These are phyloP conservation scores for Arbacia lixula DNA, from an alignment of 53 echinoderm and acorn worm genomes.

Conservation along the genomic window DNA sequence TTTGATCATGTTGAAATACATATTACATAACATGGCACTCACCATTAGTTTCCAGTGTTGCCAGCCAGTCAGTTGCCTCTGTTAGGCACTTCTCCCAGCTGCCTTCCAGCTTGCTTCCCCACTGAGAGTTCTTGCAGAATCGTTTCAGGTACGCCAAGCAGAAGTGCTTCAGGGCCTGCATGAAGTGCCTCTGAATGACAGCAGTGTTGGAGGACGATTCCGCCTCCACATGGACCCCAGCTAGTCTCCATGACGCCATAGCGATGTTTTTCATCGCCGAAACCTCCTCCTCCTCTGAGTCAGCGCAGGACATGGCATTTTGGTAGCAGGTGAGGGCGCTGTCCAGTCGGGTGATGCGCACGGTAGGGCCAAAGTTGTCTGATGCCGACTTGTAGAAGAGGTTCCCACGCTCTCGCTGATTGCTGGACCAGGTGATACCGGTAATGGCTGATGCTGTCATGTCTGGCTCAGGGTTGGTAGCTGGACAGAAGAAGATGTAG, in stretches of 20 bases:
- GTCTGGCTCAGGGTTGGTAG: background rate
- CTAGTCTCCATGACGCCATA: slow-evolving; percentile 52
- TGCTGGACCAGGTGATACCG: background rate
- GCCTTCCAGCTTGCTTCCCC: slow-evolving; percentile 15
- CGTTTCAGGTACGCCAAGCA: slow-evolving; percentile 6
- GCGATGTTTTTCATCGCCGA: slow-evolving; percentile 46
- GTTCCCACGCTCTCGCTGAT: slow-evolving; percentile 33
- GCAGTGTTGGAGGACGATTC: no score
- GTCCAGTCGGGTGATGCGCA: slow-evolving; percentile 8
- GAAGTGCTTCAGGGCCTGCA: slow-evolving; percentile 39
- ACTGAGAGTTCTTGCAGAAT: slow-evolving; percentile 6
- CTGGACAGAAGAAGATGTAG: no score
- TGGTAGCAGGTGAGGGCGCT: slow-evolving; percentile 23
- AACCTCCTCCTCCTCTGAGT: slow-evolving; percentile 1
- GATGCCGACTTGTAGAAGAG: slow-evolving; percentile 37
- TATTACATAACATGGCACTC: background rate
- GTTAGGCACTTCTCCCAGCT: slow-evolving; percentile 19
- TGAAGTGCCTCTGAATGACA: slow-evolving; percentile 40
- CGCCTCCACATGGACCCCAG: background rate
- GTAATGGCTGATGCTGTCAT: background rate
- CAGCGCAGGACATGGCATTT: slow-evolving; percentile 12
- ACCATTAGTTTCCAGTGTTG: slow-evolving; percentile 9
- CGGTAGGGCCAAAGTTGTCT: slow-evolving; percentile 1
- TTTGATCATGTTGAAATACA: no score
- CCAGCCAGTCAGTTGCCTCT: slow-evolving; percentile 34